A percentile compares a stretch with the other conserved stretches of the same genome.
These are phyloP conservation scores for Prionace glauca DNA, from an alignment of 2,797 vertebrate genomes.

Conservation along the genomic window DNA sequence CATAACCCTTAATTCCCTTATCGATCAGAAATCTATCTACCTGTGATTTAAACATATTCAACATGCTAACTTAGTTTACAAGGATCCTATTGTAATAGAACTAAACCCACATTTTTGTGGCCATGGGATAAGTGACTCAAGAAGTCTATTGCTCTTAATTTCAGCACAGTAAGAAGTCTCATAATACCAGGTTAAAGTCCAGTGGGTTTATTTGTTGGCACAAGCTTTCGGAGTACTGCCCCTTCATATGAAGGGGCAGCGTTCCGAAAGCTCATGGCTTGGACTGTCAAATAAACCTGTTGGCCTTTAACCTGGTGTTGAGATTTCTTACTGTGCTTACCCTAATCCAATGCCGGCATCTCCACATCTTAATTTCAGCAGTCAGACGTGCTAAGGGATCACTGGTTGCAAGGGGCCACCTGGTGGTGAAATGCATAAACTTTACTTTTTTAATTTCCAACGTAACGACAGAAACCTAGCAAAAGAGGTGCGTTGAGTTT, in stretches of 20 bases:
- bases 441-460: background rate
- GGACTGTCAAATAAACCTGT: no score
- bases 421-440: background rate
- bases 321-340: no score
- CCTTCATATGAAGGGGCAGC: no score
- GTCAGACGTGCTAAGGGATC: background rate
- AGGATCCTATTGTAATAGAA: background rate
- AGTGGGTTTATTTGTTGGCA: no score
- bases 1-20: no score
- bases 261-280: no score
- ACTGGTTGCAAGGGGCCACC: constrained; percentile 25
- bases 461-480: background rate
- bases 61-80: background rate
- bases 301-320: no score
- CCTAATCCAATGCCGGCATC: no score
- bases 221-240: no score
- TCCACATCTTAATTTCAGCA: background rate
- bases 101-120: background rate
- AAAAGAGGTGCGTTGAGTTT: background rate
- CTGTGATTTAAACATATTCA: no score
- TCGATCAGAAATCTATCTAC: no score
- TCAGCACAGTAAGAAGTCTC: background rate
- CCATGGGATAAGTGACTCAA: background rate
- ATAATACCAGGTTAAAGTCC: no score
- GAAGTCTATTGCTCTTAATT: background rate